These are phyloP conservation scores for Drosophila busckii DNA, from an alignment of 1,140 invertebrate species.

Conservation along the genomic window DNA sequence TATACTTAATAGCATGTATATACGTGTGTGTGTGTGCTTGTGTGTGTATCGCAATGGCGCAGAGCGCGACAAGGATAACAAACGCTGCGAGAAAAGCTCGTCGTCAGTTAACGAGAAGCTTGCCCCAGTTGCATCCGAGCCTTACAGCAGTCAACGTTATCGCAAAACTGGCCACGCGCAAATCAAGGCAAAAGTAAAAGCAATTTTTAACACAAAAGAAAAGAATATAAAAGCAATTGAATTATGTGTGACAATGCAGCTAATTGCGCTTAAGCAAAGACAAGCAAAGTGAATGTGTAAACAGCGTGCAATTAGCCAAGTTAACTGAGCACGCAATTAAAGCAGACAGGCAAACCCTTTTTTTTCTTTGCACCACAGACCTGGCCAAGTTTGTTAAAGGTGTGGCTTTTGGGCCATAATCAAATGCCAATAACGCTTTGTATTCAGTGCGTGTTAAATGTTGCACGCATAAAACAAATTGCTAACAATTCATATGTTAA, in stretches of 20 bases:
- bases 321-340: no score
- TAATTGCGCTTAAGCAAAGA: conserved; percentile 31
- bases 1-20: conserved; percentile 47
- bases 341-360: conserved; percentile 26
- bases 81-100: conserved; percentile 42
- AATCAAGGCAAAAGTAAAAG: conserved; percentile 46
- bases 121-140: conserved; percentile 77
- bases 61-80: conserved; percentile 41
- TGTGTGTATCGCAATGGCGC: conserved; percentile 24
- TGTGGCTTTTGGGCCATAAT: background rate
- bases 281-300: conserved; percentile 2
- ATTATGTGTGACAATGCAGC: conserved; percentile 5
- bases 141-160: conserved; percentile 69
- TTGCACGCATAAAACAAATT: no score
- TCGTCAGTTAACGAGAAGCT: conserved; percentile 69
- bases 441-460: conserved; percentile 61
- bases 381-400: no score
- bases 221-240: conserved; percentile 10
- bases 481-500: conserved; percentile 26
- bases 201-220: background rate
- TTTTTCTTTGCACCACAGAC: no score
- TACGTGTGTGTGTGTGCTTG: conserved; percentile 13
- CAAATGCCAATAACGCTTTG: conserved; percentile 34
- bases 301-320: conserved; percentile 36
- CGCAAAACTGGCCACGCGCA: conserved; percentile 51